These are phyloP conservation scores for Erebia palarica DNA, from an alignment of 2,888 invertebrate genomes.

Conservation along the genomic window DNA sequence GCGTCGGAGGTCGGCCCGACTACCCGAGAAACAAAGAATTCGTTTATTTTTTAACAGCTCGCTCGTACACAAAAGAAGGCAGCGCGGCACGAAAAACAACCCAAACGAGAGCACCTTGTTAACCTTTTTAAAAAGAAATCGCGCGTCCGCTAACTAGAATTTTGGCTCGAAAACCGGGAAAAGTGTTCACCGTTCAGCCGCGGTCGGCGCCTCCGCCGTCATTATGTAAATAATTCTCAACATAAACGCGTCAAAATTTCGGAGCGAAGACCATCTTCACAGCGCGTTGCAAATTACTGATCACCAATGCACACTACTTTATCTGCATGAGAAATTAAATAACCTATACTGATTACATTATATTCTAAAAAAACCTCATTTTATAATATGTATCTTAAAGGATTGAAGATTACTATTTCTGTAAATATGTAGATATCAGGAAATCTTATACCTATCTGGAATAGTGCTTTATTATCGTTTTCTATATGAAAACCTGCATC, in stretches of 20 bases:
- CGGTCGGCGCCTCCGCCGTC: constrained; percentile 76
- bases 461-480: too few species aligned
- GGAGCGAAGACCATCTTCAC: constrained; percentile 55
- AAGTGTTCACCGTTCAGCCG: constrained; percentile 66
- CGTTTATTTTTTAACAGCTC: constrained; percentile 83
- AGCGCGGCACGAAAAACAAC: constrained; percentile 78
- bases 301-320: constrained; percentile 19
- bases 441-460: too few species aligned
- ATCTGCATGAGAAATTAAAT: neutral
- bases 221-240: constrained; percentile 73
- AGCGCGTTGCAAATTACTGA: constrained; percentile 61
- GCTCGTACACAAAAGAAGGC: constrained; percentile 80
- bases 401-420: too few species aligned
- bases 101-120: constrained; percentile 80
- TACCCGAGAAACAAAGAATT: constrained; percentile 82
- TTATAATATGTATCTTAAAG: too few species aligned
- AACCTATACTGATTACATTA: too few species aligned
- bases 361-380: too few species aligned
- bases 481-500: too few species aligned
- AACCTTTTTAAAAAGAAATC: constrained; percentile 81
- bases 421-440: too few species aligned
- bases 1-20: constrained; percentile 81
- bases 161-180: constrained; percentile 80
- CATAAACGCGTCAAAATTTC: constrained; percentile 58
- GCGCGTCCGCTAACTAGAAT: constrained; percentile 80